Percentiles rank a stretch among this genome's conserved stretches.
Conservation (phyloP, 2,888 invertebrate species). For the Hetaerina titia region DNA sequence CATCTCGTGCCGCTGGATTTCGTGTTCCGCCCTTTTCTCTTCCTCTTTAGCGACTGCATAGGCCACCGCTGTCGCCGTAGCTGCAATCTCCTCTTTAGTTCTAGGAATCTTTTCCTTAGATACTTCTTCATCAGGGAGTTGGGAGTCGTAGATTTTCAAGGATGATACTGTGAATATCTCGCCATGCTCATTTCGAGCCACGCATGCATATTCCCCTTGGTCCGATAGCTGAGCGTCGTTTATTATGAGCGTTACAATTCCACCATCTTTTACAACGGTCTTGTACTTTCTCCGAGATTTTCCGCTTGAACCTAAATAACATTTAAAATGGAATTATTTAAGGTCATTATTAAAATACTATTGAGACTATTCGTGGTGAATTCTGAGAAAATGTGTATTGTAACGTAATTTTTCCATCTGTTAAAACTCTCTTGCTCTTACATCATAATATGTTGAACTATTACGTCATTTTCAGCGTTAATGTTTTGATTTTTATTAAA, state of each 20-base stretch:
- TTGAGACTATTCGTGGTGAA: too few relatives aligned
- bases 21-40: constrained; percentile 34
- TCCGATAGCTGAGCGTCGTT: constrained; percentile 76
- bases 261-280: constrained; percentile 16
- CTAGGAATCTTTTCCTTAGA: neutral
- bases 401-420: too few relatives aligned
- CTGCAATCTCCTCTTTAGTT: constrained; percentile 34
- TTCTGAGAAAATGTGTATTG: too few relatives aligned
- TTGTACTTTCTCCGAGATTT: constrained; percentile 42
- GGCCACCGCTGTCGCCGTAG: neutral
- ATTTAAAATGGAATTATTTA: neutral
- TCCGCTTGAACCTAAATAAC: neutral
- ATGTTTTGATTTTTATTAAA: too few relatives aligned
- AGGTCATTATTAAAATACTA: too few relatives aligned
- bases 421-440: too few relatives aligned
- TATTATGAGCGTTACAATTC: constrained; percentile 32
- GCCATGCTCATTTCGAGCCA: constrained; percentile 88
- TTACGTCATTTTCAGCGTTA: too few relatives aligned
- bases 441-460: too few relatives aligned
- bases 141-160: constrained; percentile 86
- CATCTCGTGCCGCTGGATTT: neutral
- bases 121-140: constrained; percentile 82
- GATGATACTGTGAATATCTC: constrained; percentile 85
- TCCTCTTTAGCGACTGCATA: neutral
- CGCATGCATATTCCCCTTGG: constrained; percentile 89